Conservation (phyloP, 2,113 vertebrate species). For the Semnopithecus entellus region DNA sequence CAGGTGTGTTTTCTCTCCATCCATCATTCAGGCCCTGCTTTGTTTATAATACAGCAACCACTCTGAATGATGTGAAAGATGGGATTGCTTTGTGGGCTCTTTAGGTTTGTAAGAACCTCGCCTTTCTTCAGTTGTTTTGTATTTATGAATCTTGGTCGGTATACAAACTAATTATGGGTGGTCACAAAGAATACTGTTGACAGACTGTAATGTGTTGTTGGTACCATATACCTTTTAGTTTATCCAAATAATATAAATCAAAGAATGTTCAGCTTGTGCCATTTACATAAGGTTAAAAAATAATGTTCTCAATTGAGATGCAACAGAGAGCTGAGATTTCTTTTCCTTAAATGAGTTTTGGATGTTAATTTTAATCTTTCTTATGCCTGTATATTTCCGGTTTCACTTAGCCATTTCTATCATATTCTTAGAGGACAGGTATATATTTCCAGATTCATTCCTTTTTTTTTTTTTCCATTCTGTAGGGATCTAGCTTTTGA, state of each 20-base stretch:
- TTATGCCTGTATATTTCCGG: background rate
- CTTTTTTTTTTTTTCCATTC: background rate
- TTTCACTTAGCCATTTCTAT: background rate
- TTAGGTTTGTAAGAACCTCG: background rate
- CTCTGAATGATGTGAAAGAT: slow-evolving; percentile 3
- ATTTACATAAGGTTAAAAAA: background rate
- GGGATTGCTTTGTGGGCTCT: background rate
- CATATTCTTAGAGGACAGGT: background rate
- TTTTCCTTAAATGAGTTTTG: background rate
- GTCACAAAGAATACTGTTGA: background rate
- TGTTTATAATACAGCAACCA: background rate
- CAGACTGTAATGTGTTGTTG: background rate
- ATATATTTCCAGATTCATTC: background rate
- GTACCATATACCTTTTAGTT: background rate
- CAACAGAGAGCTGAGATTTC: background rate
- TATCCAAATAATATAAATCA: background rate
- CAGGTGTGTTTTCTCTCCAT: background rate
- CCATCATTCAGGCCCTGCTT: background rate
- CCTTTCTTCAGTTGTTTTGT: slow-evolving; percentile 17
- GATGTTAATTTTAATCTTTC: background rate
- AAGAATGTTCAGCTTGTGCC: background rate
- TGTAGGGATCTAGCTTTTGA: background rate
- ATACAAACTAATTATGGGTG: background rate
- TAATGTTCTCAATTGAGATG: background rate
- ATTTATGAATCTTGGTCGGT: background rate